phyloP scores from a whole-genome alignment of 2,797 vertebrate species.

The Menidia menidia region DNA sequence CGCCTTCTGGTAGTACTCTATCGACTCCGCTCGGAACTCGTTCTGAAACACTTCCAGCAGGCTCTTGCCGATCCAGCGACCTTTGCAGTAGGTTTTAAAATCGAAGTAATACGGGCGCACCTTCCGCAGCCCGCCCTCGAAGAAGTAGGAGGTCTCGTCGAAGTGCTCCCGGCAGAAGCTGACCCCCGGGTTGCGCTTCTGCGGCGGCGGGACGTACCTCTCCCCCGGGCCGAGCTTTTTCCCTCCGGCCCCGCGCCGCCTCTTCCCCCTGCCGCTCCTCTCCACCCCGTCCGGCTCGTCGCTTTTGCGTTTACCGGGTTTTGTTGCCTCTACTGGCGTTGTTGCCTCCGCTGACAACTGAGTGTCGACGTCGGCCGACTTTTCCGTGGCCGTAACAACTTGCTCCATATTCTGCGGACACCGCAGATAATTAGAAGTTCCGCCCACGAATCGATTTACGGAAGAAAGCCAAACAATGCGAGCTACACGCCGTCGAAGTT shows the following conservation, averaged over 20 bases:
- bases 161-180: constrained; percentile 92
- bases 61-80: constrained; percentile 94
- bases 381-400: neutral
- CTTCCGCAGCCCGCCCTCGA: constrained; percentile 93
- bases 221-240: constrained; percentile 79
- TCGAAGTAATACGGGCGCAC: constrained; percentile 94
- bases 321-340: neutral
- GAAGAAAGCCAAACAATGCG: accelerated
- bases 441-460: neutral
- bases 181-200: constrained; percentile 87
- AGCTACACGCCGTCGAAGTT: neutral
- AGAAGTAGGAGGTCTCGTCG: constrained; percentile 91
- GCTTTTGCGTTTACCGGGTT: constrained; percentile 72
- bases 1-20: constrained; percentile 89
- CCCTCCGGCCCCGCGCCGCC: constrained; percentile 72
- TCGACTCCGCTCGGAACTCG: constrained; percentile 91
- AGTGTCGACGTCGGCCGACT: constrained; percentile 7
- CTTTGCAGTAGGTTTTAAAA: constrained; percentile 96
- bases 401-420: constrained; percentile 47
- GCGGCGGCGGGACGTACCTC: constrained; percentile 91
- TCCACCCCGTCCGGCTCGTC: constrained; percentile 51
- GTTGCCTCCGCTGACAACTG: constrained; percentile 11
- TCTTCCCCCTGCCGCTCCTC: constrained; percentile 59
- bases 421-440: neutral
- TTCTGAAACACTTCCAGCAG: constrained; percentile 89